Evolutionary conservation across 1,140 invertebrate genomes (phyloP).

Genomic region (Pomacea maculata): DNA sequence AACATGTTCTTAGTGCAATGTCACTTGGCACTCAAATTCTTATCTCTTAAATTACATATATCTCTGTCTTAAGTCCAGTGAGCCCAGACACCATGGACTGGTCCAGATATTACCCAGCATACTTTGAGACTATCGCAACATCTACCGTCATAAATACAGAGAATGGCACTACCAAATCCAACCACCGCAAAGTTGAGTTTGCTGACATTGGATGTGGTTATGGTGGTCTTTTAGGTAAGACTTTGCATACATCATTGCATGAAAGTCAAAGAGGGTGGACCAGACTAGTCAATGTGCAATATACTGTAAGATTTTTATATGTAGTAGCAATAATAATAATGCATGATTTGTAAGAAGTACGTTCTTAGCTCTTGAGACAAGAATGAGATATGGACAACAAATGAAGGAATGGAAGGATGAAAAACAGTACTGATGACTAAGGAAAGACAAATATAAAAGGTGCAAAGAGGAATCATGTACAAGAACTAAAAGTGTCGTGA

Average conservation of each 20-base stretch:
- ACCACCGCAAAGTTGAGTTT: slow-evolving; percentile 80
- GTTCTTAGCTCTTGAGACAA: too few relatives aligned
- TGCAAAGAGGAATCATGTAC: too few relatives aligned
- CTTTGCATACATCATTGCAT: background rate
- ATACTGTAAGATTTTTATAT: too few relatives aligned
- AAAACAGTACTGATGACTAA: too few relatives aligned
- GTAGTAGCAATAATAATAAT: slow-evolving; percentile 22
- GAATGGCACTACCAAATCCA: background rate
- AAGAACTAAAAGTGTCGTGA: too few relatives aligned
- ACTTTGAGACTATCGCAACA: slow-evolving; percentile 44
- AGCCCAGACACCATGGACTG: slow-evolving; percentile 81
- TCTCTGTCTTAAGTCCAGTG: slow-evolving; percentile 69
- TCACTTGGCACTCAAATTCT: background rate
- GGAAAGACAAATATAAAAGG: too few relatives aligned
- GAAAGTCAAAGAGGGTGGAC: too few relatives aligned
- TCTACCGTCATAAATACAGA: slow-evolving; percentile 24
- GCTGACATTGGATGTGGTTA: slow-evolving; percentile 99
- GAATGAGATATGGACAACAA: too few relatives aligned
- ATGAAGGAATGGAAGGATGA: too few relatives aligned
- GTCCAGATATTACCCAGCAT: slow-evolving; percentile 78
- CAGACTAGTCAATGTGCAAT: too few relatives aligned
- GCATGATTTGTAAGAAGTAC: background rate
- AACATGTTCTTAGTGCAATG: too few relatives aligned
- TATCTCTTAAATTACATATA: background rate
- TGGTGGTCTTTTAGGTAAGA: slow-evolving; percentile 89